phyloP scores from a whole-genome alignment of 1,140 invertebrate species.

The Caerostris darwini region DNA sequence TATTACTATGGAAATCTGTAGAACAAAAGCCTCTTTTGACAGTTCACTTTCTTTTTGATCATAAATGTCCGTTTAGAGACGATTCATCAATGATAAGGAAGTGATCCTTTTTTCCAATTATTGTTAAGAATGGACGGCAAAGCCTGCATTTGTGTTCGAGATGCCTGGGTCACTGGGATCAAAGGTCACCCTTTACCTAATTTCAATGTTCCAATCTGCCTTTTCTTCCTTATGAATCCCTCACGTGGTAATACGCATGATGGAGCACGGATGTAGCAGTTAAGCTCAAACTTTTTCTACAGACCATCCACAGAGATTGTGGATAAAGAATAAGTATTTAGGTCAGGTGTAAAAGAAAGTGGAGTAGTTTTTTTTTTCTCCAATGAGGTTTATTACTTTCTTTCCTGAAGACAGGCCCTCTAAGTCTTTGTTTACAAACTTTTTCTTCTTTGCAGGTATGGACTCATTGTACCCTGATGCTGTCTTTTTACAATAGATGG shows the following conservation, averaged over 20 bases:
- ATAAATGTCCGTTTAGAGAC: not conserved
- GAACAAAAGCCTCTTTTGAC: not conserved
- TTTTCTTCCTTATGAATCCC: not conserved
- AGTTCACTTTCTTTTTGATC: not conserved
- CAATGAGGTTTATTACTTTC: conserved; percentile 50
- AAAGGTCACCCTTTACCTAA: conserved; percentile 7
- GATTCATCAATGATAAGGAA: conserved; percentile 33
- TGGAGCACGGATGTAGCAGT: not conserved
- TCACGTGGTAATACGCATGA: conserved; percentile 58
- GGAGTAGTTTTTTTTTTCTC: not conserved
- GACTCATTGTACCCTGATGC: not conserved
- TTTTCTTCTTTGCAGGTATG: not conserved
- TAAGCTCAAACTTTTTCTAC: not conserved
- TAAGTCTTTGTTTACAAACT: conserved; percentile 44
- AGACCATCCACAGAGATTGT: not conserved
- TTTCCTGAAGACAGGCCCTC: not conserved
- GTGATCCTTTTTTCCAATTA: conserved; percentile 8
- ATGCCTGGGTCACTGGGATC: conserved; percentile 1
- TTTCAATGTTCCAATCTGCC: not conserved
- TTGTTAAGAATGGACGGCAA: not conserved
- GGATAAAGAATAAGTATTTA: not conserved
- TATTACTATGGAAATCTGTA: not conserved
- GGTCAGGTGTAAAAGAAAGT: conserved; percentile 47
- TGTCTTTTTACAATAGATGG: not conserved
- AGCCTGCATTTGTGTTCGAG: not conserved